phyloP scores from a whole-genome alignment of 2,113 vertebrate species.

The Etheostoma cragini region DNA sequence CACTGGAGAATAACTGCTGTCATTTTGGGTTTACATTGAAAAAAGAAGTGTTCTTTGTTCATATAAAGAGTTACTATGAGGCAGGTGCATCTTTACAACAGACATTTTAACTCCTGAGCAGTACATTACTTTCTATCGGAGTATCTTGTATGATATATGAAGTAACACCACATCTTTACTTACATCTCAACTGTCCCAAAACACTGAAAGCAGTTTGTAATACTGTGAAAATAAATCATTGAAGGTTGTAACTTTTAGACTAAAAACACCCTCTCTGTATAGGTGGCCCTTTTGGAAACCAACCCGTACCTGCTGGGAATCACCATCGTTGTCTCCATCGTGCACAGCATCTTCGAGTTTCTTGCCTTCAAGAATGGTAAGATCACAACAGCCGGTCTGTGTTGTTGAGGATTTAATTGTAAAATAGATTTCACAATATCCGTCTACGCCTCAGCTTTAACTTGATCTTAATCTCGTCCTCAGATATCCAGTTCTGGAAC shows the following conservation, averaged over 20 bases:
- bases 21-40: not conserved
- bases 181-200: too few relatives aligned
- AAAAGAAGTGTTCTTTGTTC: not conserved
- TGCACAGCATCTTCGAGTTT: slow-evolving; percentile 97
- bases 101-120: not conserved
- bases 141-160: not conserved
- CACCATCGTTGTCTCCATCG: slow-evolving; percentile 94
- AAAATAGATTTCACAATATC: too few relatives aligned
- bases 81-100: not conserved
- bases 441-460: not conserved
- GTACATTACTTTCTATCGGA: too few relatives aligned
- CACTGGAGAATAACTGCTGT: not conserved
- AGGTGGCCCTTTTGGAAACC: slow-evolving; percentile 95
- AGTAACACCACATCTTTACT: too few relatives aligned
- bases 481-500: slow-evolving; percentile 99
- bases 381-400: not conserved
- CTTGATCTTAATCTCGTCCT: slow-evolving; percentile 3
- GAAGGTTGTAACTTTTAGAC: not conserved
- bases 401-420: not conserved
- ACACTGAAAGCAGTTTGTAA: not conserved
- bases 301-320: slow-evolving; percentile 94
- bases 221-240: not conserved
- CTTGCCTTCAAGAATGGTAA: slow-evolving; percentile 96
- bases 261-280: slow-evolving; percentile 23
- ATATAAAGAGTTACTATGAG: too few relatives aligned